Evolutionary conservation across 2,113 vertebrate species (phyloP).

Genomic region (Vicugna pacos): DNA sequence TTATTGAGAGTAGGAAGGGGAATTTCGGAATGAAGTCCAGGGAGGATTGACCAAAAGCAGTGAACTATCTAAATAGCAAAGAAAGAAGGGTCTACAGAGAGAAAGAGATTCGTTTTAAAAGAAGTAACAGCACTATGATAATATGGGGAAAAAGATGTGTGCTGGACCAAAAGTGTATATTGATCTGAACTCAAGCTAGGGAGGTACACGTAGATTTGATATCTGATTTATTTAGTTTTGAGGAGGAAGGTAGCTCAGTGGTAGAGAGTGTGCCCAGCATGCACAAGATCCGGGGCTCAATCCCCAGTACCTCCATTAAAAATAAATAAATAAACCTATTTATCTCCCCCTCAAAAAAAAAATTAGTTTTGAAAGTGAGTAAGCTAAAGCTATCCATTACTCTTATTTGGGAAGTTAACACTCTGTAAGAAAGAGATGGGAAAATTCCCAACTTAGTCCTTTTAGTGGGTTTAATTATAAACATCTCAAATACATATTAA

Average conservation of each 20-base stretch:
- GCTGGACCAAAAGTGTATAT: background rate
- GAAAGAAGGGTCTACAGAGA: accelerated
- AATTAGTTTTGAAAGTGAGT: background rate
- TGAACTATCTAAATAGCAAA: background rate
- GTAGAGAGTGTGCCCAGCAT: too few species aligned
- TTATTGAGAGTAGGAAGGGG: background rate
- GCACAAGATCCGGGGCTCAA: too few species aligned
- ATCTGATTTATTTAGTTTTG: background rate
- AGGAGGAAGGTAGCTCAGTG: background rate
- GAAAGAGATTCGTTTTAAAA: background rate
- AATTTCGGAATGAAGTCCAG: background rate
- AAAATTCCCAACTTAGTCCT: background rate
- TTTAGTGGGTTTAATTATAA: conserved; percentile 7
- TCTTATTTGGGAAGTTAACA: background rate
- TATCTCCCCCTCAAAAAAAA: too few species aligned
- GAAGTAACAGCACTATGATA: background rate
- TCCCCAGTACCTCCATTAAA: too few species aligned
- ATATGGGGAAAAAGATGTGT: background rate
- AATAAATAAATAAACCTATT: too few species aligned
- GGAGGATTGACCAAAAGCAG: background rate
- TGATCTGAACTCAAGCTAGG: background rate
- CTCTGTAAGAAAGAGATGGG: background rate
- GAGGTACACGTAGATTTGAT: background rate
- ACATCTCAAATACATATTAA: conserved; percentile 26
- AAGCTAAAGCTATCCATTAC: background rate